Evolutionary conservation across 2,113 vertebrate species (phyloP).

Genomic region (Dinomys branickii): DNA sequence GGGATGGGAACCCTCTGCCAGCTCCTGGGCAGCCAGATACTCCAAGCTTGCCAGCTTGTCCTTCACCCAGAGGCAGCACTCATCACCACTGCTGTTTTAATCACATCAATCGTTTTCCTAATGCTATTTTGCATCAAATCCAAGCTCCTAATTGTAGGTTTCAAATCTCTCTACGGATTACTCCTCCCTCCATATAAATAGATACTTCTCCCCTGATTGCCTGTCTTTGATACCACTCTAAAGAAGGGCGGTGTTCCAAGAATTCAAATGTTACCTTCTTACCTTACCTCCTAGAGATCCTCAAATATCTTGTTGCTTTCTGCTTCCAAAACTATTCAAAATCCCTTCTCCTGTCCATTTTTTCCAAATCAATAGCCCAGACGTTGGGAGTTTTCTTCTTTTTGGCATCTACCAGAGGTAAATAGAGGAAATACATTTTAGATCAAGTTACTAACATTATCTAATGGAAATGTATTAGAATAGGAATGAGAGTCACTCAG

Average conservation of each 20-base stretch:
- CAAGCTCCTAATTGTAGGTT: constrained; percentile 62
- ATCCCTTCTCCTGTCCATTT: not conserved
- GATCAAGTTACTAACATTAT: not conserved
- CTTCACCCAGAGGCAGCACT: not conserved
- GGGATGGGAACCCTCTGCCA: not conserved
- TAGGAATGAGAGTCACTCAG: not conserved
- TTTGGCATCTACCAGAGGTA: not conserved
- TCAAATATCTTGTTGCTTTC: not conserved
- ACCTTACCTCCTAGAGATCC: not conserved
- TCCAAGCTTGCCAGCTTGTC: not conserved
- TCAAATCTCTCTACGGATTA: constrained; percentile 55
- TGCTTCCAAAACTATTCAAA: not conserved
- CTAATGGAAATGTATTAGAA: not conserved
- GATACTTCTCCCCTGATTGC: constrained; percentile 9
- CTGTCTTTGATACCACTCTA: not conserved
- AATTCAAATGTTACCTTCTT: not conserved
- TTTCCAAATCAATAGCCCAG: not conserved
- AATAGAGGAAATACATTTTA: not conserved
- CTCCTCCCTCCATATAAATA: constrained; percentile 45
- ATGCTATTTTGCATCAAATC: constrained; percentile 58
- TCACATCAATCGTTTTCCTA: constrained; percentile 62
- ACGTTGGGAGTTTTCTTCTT: not conserved
- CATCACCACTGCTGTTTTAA: constrained; percentile 38
- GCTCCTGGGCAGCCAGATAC: constrained; percentile 16
- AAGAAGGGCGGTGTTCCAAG: not conserved